Base-by-base conservation (phyloP, 2,888 invertebrate genomes). In the Parnassius smintheus region DNA sequence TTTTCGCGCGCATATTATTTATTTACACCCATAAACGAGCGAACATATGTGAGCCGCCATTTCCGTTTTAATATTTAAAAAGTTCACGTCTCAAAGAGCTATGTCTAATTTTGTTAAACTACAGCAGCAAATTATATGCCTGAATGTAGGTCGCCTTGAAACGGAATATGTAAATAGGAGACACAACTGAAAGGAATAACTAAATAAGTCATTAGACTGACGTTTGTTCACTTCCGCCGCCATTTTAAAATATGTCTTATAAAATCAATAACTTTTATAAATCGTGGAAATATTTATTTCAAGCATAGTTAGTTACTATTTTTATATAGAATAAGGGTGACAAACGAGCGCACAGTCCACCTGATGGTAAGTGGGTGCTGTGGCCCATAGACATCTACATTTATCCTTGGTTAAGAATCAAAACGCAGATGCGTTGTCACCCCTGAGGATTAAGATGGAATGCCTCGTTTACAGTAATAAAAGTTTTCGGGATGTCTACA, bases 61-160 rank as follows among this genome's bases (percentile, higher is more conserved):
- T 49, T 60, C 18, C 22, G 57, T 13, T 53, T 59, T 55, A 63
- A 59, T 63, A 56, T 63, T 63, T 56, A 63, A 63, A 63, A 63
- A 44, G 63, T 45, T 56, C 53, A 59, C 50, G 63, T 59, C 49
- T 51, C 53, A 54, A 58, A 62, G 45, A 62, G 62, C 63, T 45
- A 35, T 51, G 59, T 63, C 59, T 59, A 59, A 63, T 63, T 59
- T 51, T 51, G 56, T 59, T 56, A 52, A 63, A 59, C 59, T 59
- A 22, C 46, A 13, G 35, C 45, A 22, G 59, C 56, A 56, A 63
- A 59, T 63, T 63, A 63, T 56, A 63, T 59, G 63, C 1, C 56
- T 51, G 63, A 56, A 63, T 59, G 59, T 63, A 56, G 63, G 63
- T 63, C 63, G 63, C 63, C 59, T 59, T 63, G 56, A 63, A 59